Evolutionary conservation across 1,140 invertebrate species (phyloP).

Genomic region (Cylas formicarius): DNA sequence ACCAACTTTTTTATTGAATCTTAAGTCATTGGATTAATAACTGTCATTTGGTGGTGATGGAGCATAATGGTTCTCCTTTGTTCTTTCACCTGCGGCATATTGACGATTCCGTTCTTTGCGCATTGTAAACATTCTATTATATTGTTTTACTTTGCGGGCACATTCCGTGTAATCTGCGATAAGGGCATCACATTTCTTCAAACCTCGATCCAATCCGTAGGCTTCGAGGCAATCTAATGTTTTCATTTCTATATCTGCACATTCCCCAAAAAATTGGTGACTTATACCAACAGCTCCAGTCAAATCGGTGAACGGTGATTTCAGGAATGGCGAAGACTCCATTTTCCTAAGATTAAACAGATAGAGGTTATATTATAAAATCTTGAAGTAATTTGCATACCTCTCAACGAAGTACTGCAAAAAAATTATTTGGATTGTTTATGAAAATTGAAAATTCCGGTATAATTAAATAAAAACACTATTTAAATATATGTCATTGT

Average conservation of each 20-base stretch:
- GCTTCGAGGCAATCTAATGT: slow-evolving; percentile 67
- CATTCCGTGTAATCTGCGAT: slow-evolving; percentile 64
- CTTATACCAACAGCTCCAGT: slow-evolving; percentile 52
- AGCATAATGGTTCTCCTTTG: slow-evolving; percentile 42
- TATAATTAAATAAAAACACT: slow-evolving; percentile 5
- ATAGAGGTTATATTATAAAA: too few relatives aligned
- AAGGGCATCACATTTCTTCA: slow-evolving; percentile 50
- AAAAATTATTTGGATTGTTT: too few relatives aligned
- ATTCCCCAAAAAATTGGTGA: slow-evolving; percentile 53
- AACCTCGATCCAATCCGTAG: slow-evolving; percentile 55
- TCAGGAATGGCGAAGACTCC: slow-evolving; percentile 50
- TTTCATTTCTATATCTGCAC: slow-evolving; percentile 57
- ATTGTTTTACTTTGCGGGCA: slow-evolving; percentile 49
- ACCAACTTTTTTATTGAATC: too few relatives aligned
- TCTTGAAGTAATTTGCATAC: too few relatives aligned
- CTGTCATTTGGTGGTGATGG: slow-evolving; percentile 44
- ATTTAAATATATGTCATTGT: too few relatives aligned
- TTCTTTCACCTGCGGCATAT: slow-evolving; percentile 42
- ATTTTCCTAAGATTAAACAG: slow-evolving; percentile 37
- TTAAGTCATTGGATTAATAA: too few relatives aligned
- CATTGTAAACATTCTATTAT: slow-evolving; percentile 49
- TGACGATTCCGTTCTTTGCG: slow-evolving; percentile 49
- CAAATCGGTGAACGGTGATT: slow-evolving; percentile 60
- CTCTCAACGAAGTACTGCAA: too few relatives aligned
- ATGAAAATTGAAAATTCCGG: too few relatives aligned